Conservation (phyloP, 2,113 vertebrate genomes). For the Centrocercus urophasianus region DNA sequence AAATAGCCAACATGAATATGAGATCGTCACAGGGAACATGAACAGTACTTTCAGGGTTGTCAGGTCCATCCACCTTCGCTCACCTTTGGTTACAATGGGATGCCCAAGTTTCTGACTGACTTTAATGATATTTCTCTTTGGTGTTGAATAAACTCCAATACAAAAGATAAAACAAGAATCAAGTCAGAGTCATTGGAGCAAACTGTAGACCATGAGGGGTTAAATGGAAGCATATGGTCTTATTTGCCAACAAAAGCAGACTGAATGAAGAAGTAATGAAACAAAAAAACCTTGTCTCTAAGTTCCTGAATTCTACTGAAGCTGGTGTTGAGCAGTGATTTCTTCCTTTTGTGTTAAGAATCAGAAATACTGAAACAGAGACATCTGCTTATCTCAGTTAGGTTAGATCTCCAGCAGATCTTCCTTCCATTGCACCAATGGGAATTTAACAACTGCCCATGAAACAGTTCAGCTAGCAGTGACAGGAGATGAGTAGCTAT, state of each 20-base stretch:
- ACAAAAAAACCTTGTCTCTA: neutral
- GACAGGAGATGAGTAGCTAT: neutral
- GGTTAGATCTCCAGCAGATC: neutral
- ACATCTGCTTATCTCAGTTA: neutral
- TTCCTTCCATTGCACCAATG: neutral
- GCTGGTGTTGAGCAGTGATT: neutral
- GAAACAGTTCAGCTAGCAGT: neutral
- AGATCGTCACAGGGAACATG: neutral
- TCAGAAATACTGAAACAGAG: neutral
- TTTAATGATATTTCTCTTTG: neutral
- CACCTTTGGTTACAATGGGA: neutral
- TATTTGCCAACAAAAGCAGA: neutral
- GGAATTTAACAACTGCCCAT: neutral
- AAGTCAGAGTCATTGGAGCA: neutral
- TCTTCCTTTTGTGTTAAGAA: neutral
- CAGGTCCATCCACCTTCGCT: no score
- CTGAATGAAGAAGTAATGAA: neutral
- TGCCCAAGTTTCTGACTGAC: neutral
- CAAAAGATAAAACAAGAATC: neutral
- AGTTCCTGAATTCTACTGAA: neutral
- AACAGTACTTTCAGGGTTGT: neutral
- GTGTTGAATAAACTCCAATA: conserved; percentile 39
- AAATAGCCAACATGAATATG: neutral
- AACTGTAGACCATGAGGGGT: neutral
- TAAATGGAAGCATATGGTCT: neutral